These are phyloP conservation scores for Agrypnus murinus DNA, from an alignment of 2,888 invertebrate genomes.

Conservation along the genomic window DNA sequence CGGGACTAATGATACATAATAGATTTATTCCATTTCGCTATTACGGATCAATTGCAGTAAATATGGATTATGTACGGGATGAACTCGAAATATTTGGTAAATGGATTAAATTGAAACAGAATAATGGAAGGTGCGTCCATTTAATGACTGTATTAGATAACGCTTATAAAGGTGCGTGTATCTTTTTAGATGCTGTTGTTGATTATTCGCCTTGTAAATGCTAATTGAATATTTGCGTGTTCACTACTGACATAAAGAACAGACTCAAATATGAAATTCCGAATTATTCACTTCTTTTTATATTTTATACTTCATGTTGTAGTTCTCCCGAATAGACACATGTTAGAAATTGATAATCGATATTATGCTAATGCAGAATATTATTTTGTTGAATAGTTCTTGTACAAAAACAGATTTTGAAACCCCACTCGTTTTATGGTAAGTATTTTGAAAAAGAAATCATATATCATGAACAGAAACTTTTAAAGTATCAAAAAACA, in stretches of 20 bases:
- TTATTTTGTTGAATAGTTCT: no score
- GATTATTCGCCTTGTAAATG: background rate
- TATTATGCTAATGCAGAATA: background rate
- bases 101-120: background rate
- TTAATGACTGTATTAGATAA: constrained; percentile 6
- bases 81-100: no score
- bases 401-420: no score
- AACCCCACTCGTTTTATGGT: no score
- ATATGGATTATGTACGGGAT: no score
- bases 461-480: no score
- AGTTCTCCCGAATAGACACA: background rate
- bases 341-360: background rate
- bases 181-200: constrained; percentile 1
- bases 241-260: background rate
- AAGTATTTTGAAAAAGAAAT: no score
- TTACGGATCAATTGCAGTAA: no score
- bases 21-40: no score
- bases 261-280: background rate
- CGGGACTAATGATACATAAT: no score
- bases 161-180: background rate
- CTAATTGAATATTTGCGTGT: constrained; percentile 21
- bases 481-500: no score
- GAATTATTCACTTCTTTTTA: constrained; percentile 4
- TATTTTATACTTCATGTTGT: background rate
- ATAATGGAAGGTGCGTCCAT: background rate